phyloP scores from a whole-genome alignment of 2,113 vertebrate species.

The Malaclemys terrapin region DNA sequence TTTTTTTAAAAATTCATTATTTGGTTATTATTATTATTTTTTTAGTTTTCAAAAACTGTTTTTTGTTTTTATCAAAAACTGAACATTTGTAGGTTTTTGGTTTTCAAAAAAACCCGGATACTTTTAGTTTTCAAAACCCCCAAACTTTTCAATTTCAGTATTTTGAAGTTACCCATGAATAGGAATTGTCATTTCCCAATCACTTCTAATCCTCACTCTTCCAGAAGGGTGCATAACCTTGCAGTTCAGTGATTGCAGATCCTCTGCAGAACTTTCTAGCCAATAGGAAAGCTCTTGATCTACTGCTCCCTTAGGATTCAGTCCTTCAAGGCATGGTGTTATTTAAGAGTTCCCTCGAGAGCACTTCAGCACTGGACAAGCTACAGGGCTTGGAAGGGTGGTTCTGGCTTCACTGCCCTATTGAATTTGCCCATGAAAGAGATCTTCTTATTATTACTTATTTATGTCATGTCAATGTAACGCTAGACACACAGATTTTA shows the following conservation, averaged over 20 bases:
- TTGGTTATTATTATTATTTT: background rate
- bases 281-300: background rate
- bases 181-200: background rate
- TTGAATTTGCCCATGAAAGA: accelerated
- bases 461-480: background rate
- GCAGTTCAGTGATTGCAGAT: background rate
- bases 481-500: background rate
- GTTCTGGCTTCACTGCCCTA: background rate
- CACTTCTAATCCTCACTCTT: background rate
- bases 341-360: background rate
- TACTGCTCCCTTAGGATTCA: background rate
- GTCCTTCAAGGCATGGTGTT: background rate
- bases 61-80: background rate
- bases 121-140: background rate
- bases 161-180: background rate
- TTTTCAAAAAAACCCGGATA: background rate
- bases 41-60: background rate
- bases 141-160: background rate
- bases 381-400: background rate
- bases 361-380: background rate
- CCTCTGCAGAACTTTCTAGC: background rate
- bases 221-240: background rate
- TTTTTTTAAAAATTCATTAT: background rate
- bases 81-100: background rate
- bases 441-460: background rate